phyloP scores from a whole-genome alignment of 2,888 invertebrate genomes.

The Phoenoteleia sp. region DNA sequence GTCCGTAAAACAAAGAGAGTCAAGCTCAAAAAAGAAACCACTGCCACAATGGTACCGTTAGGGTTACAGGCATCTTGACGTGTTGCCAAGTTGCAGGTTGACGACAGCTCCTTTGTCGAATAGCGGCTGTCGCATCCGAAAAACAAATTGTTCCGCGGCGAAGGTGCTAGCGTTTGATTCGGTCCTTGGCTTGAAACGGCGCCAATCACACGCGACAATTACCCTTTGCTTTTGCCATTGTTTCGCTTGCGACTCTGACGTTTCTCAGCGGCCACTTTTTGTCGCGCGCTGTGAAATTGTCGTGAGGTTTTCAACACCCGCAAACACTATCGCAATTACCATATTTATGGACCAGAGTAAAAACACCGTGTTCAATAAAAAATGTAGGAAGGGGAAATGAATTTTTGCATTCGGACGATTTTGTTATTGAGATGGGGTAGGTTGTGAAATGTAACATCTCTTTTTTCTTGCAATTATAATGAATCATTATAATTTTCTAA shows the following conservation, averaged over 20 bases:
- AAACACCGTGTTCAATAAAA: no score
- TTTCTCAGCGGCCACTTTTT: constrained; percentile 37
- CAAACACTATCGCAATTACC: constrained; percentile 26
- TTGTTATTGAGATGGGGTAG: no score
- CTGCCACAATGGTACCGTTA: constrained; percentile 79
- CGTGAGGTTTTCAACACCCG: constrained; percentile 12
- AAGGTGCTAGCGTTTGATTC: constrained; percentile 80
- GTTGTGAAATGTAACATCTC: neutral
- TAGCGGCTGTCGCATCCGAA: constrained; percentile 74
- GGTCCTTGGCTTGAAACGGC: constrained; percentile 84
- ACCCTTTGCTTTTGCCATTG: constrained; percentile 68
- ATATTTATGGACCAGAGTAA: constrained; percentile 29
- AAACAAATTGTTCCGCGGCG: constrained; percentile 67
- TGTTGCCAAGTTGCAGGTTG: constrained; percentile 85
- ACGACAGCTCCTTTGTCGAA: constrained; percentile 77
- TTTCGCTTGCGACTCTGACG: constrained; percentile 30
- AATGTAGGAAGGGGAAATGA: no score
- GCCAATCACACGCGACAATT: constrained; percentile 83
- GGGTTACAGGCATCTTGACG: constrained; percentile 86
- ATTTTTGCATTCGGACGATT: no score
- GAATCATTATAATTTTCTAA: no score
- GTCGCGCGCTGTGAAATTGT: constrained; percentile 9
- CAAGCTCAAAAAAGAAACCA: constrained; percentile 66
- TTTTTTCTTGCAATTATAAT: neutral
- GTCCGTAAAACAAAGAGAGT: constrained; percentile 80